A percentile compares a stretch with the other conserved stretches of the same genome.
Evolutionary conservation across 2,113 vertebrate species (phyloP).

Genomic region (Axis porcinus): DNA sequence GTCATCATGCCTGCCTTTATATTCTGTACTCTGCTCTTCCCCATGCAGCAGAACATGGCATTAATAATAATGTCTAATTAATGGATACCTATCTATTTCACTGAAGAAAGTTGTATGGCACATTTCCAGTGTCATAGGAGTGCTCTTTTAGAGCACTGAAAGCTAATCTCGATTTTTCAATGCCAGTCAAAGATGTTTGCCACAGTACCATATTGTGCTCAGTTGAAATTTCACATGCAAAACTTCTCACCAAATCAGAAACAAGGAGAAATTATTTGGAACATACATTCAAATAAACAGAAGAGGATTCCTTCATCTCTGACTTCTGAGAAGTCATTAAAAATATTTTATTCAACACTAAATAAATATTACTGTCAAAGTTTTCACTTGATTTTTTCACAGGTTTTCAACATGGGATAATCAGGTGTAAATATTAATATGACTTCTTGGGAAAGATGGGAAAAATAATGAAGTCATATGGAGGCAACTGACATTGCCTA

Average conservation of each 20-base stretch:
- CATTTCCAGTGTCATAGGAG: not conserved
- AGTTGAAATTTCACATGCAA: not conserved
- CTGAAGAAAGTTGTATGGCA: conserved; percentile 12
- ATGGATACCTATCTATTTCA: conserved; percentile 56
- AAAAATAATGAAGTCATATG: not conserved
- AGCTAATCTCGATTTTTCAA: conserved; percentile 1
- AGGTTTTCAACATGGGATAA: not conserved
- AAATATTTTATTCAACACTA: not conserved
- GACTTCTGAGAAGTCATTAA: not conserved
- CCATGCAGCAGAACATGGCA: conserved; percentile 24
- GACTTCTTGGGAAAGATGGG: not conserved
- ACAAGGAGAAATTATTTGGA: not conserved
- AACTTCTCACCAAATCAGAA: not conserved
- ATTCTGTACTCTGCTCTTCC: conserved; percentile 12
- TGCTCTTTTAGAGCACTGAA: not conserved
- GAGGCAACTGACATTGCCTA: not conserved
- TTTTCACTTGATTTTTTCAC: not conserved
- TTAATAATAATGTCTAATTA: conserved; percentile 75
- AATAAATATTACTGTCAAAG: not conserved
- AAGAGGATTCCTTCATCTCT: not conserved
- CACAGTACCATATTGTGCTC: not conserved
- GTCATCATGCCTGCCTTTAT: conserved; percentile 19
- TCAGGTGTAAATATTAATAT: conserved; percentile 51
- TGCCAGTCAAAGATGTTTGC: not conserved
- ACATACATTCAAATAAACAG: not conserved